Evolutionary conservation across 2,797 vertebrate genomes (phyloP), one percentile per base, ranked within the genome.

Genomic region (Hippoglossus hippoglossus): DNA sequence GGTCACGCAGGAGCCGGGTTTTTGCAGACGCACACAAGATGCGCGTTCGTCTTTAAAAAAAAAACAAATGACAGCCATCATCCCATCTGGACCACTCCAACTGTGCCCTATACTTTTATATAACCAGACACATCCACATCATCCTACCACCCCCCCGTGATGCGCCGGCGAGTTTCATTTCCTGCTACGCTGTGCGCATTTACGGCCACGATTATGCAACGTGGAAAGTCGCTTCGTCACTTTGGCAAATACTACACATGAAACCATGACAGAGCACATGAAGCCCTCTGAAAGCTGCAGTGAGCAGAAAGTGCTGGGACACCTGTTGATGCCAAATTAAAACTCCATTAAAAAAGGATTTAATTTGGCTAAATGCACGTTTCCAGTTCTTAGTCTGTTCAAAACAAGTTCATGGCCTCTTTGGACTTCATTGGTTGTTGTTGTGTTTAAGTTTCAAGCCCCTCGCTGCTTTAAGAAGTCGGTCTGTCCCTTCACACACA

Each of bases 61-160:
- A 8, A 31, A 31, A 31, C 1, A 31, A 88, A 87, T 78, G 83
- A 85, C 85, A 82, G 68, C 44, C 36, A 73, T 73, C 72, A 52
- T 86, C 72, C 67, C 69, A 84, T 73, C 66, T 76, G 63, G 49
- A 61, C 82, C 67, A 58, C 64, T 73, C 72, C 18, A 72, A 64
- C 51, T 63, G 77, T 87, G 81, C 81, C 67, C 76, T 85, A 79
- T 81, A 92, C 76, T 76, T 91, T 90, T 89, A 90, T 73, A 89
- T 91, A 87, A 91, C 77, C 81, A 80, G 71, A 54, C 65, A 83
- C 83, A 82, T 87, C 67, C 81, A 84, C 78, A 74, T 80, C 83
- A 78, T 82, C 83, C 79, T 52, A 61, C 68, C 72, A 76, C 80
- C 68, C 39, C 39, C 18, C 44, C 16, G 73, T 69, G 79, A 82